phyloP scores from a whole-genome alignment of 2,113 vertebrate species.

The Microcebus lehilahytsara region DNA sequence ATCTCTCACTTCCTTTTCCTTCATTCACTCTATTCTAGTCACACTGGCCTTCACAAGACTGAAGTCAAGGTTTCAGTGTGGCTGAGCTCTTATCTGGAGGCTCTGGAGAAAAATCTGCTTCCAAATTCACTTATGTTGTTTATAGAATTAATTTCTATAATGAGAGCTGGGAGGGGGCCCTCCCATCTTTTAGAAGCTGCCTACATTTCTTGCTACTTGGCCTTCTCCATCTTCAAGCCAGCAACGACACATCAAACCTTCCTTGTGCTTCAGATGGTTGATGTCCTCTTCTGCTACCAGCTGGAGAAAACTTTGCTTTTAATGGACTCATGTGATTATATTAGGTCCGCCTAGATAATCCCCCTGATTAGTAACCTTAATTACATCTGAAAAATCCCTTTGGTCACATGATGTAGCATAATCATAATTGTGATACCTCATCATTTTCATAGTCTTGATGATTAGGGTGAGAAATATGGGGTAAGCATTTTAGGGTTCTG shows the following conservation, averaged over 20 bases:
- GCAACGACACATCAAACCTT: not conserved
- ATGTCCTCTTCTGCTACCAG: not conserved
- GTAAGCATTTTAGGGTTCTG: not conserved
- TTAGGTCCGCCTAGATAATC: conserved; percentile 8
- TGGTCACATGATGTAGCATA: not conserved
- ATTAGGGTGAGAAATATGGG: not conserved
- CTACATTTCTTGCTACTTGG: not conserved
- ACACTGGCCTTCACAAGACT: not conserved
- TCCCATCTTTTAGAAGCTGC: not conserved
- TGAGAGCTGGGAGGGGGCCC: not conserved
- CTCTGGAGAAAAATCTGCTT: conserved; percentile 2
- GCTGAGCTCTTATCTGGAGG: not conserved
- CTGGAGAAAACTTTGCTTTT: conserved; percentile 8
- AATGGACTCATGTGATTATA: not conserved
- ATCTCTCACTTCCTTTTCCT: not conserved
- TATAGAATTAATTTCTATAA: not conserved
- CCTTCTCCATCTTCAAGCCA: not conserved
- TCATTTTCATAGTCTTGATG: not conserved
- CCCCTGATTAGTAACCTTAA: conserved; percentile 21
- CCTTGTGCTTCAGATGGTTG: not conserved
- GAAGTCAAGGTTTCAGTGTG: not conserved
- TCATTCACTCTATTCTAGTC: not conserved
- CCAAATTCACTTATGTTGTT: not conserved
- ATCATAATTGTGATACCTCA: not conserved
- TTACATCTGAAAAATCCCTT: not conserved